Evolutionary conservation across 2,113 vertebrate genomes (phyloP).

Genomic region (Corynorhinus townsendii): DNA sequence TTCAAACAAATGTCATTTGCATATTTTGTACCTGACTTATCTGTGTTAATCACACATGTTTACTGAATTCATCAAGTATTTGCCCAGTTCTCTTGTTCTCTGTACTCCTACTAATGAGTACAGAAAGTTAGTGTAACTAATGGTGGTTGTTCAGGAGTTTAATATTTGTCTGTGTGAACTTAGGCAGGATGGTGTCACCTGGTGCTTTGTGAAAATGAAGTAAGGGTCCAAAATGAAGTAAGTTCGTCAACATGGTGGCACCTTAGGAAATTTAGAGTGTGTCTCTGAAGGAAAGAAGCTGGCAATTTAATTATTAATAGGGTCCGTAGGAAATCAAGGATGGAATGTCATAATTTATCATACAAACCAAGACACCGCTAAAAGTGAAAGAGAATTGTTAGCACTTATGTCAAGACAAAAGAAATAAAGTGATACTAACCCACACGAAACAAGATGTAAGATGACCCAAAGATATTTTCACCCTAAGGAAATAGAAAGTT

Average conservation of each 20-base stretch:
- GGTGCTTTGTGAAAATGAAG: background rate
- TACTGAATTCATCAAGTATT: background rate
- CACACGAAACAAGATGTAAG: constrained; percentile 34
- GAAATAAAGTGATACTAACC: constrained; percentile 25
- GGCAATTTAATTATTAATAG: constrained; percentile 41
- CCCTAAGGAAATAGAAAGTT: constrained; percentile 27
- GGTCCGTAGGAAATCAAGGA: constrained; percentile 14
- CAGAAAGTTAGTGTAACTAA: background rate
- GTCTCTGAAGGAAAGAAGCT: background rate
- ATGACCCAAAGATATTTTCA: background rate
- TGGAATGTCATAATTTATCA: constrained; percentile 50
- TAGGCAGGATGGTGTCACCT: background rate
- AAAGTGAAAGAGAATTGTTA: constrained; percentile 29
- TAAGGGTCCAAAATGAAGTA: background rate
- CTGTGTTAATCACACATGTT: background rate
- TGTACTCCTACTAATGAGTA: background rate
- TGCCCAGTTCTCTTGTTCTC: background rate
- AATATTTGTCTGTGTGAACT: background rate
- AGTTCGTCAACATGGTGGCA: background rate
- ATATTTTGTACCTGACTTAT: background rate
- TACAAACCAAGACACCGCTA: background rate
- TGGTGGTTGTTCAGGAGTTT: background rate
- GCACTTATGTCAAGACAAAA: constrained; percentile 45
- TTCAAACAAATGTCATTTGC: background rate
- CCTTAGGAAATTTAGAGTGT: background rate